Base-by-base conservation (phyloP, 1,140 invertebrate species). In the Drosophila ohnishii region DNA sequence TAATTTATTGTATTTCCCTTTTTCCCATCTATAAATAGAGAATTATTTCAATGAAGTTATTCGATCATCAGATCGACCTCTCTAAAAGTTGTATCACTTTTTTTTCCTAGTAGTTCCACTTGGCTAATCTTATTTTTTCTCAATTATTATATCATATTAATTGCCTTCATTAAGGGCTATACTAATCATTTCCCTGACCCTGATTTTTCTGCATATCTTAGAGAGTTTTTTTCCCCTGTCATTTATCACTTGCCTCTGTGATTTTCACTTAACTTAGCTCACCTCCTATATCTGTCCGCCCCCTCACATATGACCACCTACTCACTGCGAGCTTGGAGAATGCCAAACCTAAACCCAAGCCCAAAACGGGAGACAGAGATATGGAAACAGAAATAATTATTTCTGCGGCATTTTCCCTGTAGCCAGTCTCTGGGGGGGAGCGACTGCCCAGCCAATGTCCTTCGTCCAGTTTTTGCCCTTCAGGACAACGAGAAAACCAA, bases 331-430 rank as follows among this genome's bases (percentile, higher is more conserved):
- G 63, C 61, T 61, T 48, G n/a, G 19, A 19, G 61, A 62, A 44
- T 45, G 42, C 66, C 57, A 51, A 66, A 37, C 44, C 44, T 19
- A 44, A 16, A 19, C 37, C 65, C 51, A 51, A 57, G 34, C 47
- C 75, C 80, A 58, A 60, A 37, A 55, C 19, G 25, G 51, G 35
- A 64, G 55, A 80, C 67, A 60, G 72, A 77, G 78, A 87, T 83
- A 80, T 71, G 76, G 84, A 76, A 87, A 67, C 60, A 88, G 79
- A 87, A 88, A 87, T 87, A 88, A 87, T 87, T 87, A 87, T 87
- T 87, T 87, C 61, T 88, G 83, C 76, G 83, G 83, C 79, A 65
- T 87, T 86, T 79, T 66, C 72, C 59, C 60, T 66, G 80, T 45
- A 22, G 6, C 47, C 39, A 40, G 66, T 87, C 83, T 83, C 83